Percentiles rank a stretch among this genome's conserved stretches.
Conservation (phyloP, 1,140 invertebrate genomes). For the Drosophila bipectinata region DNA sequence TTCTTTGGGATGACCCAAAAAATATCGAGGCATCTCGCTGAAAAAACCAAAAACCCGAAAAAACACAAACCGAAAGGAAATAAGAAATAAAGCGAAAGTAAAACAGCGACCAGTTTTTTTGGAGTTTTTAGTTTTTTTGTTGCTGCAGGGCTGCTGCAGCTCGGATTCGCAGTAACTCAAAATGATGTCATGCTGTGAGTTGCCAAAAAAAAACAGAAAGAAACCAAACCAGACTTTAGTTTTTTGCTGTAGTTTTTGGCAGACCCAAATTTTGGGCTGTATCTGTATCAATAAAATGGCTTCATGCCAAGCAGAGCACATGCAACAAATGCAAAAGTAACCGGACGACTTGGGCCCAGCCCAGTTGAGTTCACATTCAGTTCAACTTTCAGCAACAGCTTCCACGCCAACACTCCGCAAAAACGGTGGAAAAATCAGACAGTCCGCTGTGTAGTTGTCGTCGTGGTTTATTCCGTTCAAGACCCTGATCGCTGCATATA, state of each 20-base stretch:
- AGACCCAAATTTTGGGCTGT: constrained; percentile 49
- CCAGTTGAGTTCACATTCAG: constrained; percentile 58
- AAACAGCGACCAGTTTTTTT: constrained; percentile 76
- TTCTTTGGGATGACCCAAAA: constrained; percentile 48
- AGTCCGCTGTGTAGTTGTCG: constrained; percentile 16
- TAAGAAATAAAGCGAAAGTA: constrained; percentile 73
- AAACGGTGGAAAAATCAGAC: neutral
- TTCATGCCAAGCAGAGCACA: constrained; percentile 49
- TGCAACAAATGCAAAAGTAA: constrained; percentile 76
- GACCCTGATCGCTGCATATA: constrained; percentile 76
- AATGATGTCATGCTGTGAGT: constrained; percentile 76
- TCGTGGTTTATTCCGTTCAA: constrained; percentile 44
- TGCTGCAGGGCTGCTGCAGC: constrained; percentile 61
- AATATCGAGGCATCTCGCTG: constrained; percentile 38
- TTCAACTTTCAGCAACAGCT: constrained; percentile 43
- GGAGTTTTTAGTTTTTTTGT: constrained; percentile 33
- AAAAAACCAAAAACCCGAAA: constrained; percentile 32
- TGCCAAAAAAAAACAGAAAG: constrained; percentile 52
- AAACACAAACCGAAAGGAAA: constrained; percentile 52
- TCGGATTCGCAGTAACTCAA: constrained; percentile 51
- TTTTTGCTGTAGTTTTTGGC: constrained; percentile 20
- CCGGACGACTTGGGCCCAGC: constrained; percentile 65
- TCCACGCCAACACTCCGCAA: constrained; percentile 39
- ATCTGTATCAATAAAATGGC: constrained; percentile 63
- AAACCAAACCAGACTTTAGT: constrained; percentile 45